Conservation (phyloP, 2,113 vertebrate species). For the rat (Rattus norvegicus) region DNA sequence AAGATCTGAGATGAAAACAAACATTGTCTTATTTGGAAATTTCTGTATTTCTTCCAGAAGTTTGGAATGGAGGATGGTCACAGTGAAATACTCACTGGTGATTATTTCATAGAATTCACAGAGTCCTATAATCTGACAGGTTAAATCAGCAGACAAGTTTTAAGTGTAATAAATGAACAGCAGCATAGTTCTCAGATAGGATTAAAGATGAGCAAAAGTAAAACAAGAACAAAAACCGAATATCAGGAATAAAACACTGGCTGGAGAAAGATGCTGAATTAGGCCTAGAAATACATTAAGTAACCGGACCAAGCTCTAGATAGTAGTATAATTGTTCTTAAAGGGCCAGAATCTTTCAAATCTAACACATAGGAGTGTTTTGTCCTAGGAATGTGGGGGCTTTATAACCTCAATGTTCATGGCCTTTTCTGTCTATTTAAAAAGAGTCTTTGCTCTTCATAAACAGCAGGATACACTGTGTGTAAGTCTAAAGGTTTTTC, state of each 20-base stretch:
- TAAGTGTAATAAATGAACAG: not conserved
- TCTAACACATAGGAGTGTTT: not conserved
- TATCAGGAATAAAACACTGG: conserved; percentile 7
- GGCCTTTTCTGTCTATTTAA: not conserved
- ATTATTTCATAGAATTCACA: not conserved
- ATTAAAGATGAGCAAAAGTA: not conserved
- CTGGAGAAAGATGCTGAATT: conserved; percentile 33
- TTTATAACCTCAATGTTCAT: not conserved
- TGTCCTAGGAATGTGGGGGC: not conserved
- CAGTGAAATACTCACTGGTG: not conserved
- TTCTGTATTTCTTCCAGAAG: not conserved
- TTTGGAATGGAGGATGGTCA: not conserved
- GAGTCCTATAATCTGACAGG: not conserved
- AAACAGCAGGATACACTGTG: not conserved
- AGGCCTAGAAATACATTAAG: not conserved
- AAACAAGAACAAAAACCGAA: not conserved
- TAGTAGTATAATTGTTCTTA: not conserved
- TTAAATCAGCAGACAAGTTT: not conserved
- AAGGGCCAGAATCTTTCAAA: not conserved
- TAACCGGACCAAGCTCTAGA: not conserved
- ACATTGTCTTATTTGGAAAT: not conserved
- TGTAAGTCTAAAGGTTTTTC: not conserved
- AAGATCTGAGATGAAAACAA: not conserved
- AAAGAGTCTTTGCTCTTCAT: not conserved
- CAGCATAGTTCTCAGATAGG: not conserved